A percentile compares a stretch with the other conserved stretches of the same genome.
Evolutionary conservation across 1,140 invertebrate genomes (phyloP).

Genomic region (Drosophila santomea): DNA sequence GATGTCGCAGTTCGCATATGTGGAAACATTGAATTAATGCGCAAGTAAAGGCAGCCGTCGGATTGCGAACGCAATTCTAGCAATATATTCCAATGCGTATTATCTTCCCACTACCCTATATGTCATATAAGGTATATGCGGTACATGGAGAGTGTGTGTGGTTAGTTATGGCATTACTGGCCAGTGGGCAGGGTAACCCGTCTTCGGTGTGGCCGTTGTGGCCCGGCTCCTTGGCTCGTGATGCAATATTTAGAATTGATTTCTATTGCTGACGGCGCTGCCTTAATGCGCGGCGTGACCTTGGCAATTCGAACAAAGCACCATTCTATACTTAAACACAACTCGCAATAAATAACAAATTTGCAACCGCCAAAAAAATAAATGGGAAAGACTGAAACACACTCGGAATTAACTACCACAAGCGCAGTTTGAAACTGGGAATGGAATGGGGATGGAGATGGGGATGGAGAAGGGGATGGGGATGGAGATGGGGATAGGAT

Average conservation of each 20-base stretch:
- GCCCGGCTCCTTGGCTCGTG: constrained; percentile 44
- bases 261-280: constrained; percentile 27
- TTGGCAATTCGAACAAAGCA: constrained; percentile 68
- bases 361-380: constrained; percentile 35
- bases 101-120: constrained; percentile 10
- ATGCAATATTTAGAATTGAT: constrained; percentile 75
- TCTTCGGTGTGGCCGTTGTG: neutral
- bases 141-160: neutral
- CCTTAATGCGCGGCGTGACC: constrained; percentile 57
- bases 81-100: constrained; percentile 35
- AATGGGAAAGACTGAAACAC: neutral
- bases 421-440: neutral
- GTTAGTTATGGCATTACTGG: no score
- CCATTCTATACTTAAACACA: constrained; percentile 56
- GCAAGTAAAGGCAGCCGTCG: constrained; percentile 7
- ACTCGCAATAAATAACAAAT: constrained; percentile 64
- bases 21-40: constrained; percentile 26
- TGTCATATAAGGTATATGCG: neutral
- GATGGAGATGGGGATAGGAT: neutral
- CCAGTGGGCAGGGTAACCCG: neutral
- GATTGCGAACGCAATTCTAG: constrained; percentile 26
- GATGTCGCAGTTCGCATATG: constrained; percentile 2
- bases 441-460: neutral
- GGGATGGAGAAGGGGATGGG: neutral
- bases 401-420: constrained; percentile 4